Evolutionary conservation across 2,888 invertebrate genomes (phyloP), one percentile per base, ranked within the genome.

Genomic region (Hypselothyrea guttata): DNA sequence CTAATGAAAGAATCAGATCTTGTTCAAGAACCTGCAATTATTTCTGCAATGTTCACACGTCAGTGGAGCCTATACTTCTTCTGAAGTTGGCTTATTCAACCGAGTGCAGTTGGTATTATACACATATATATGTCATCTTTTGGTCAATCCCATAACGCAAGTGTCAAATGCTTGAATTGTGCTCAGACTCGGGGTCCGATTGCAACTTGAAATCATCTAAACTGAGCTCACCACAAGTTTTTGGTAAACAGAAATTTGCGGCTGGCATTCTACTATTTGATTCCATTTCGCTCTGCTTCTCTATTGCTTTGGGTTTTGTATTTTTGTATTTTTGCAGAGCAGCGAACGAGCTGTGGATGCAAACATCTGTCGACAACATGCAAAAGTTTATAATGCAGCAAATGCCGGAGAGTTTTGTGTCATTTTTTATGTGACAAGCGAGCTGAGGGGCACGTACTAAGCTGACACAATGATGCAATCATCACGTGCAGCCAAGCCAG

Each of bases 401-500:
- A 81, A 74, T 82, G 68, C 60, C 58, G 57, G 5, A 70, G 76
- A 67, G 62, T 85, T 85, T 66, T 71, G 79, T 78, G 76, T 79
- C 76, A 85, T 75, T 78, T 85, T 84, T 84, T 78, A 84, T 70
- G 61, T 85, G 78, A 69, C 85, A 85, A 83, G 69, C 49, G 49
- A 75, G 63, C 59, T 65, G 79, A 56, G 61, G 63, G 81, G 86
- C 87, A 86, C 87, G 86, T 86, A 76, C 87, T 87, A 86, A 86
- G 86, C 86, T 86, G 87, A 76, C 87, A 87, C 83, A 71, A 86
- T 83, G 87, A 86, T 84, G 87, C 87, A 86, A 87, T 84, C 87
- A 87, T 87, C 86, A 86, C 86, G 86, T 86, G 84, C 82, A 68
- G 62, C 71, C 13, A 45, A 67, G 44, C 70, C 66, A 55, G 44